Evolutionary conservation across 2,888 invertebrate species (phyloP).

Genomic region (Camptogramma bilineatum): DNA sequence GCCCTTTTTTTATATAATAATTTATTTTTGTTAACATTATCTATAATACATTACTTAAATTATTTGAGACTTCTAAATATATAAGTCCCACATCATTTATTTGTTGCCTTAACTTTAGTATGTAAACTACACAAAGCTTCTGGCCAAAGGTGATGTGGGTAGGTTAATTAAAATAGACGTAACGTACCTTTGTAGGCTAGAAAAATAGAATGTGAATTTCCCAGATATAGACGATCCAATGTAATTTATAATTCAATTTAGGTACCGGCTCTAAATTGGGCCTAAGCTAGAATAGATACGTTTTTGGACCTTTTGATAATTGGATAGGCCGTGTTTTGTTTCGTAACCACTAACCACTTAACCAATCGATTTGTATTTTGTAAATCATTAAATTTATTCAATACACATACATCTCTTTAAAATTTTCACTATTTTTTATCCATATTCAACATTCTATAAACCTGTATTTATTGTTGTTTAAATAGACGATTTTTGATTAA

Average conservation of each 20-base stretch:
- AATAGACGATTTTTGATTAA: too few relatives aligned
- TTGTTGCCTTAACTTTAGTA: not conserved
- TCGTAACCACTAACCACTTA: not conserved
- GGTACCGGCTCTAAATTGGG: not conserved
- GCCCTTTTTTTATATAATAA: too few relatives aligned
- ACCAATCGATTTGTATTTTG: not conserved
- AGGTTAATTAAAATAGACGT: constrained; percentile 15
- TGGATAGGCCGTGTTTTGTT: constrained; percentile 4
- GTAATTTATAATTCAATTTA: constrained; percentile 2
- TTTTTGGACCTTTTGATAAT: constrained; percentile 2
- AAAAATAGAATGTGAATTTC: not conserved
- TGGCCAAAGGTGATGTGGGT: constrained; percentile 2
- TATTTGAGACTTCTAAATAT: not conserved
- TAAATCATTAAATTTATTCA: not conserved
- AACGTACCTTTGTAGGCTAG: not conserved
- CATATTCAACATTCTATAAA: too few relatives aligned
- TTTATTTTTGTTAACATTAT: too few relatives aligned
- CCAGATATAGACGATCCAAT: not conserved
- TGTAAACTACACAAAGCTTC: not conserved
- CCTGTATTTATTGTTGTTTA: too few relatives aligned
- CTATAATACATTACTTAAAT: too few relatives aligned
- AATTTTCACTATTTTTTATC: too few relatives aligned
- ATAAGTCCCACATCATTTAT: not conserved
- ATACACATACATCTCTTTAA: too few relatives aligned
- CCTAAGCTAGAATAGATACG: not conserved